Evolutionary conservation across 1,140 invertebrate genomes (phyloP), one percentile per base, ranked within the genome.

Genomic region (Hydropsyche tenuis): DNA sequence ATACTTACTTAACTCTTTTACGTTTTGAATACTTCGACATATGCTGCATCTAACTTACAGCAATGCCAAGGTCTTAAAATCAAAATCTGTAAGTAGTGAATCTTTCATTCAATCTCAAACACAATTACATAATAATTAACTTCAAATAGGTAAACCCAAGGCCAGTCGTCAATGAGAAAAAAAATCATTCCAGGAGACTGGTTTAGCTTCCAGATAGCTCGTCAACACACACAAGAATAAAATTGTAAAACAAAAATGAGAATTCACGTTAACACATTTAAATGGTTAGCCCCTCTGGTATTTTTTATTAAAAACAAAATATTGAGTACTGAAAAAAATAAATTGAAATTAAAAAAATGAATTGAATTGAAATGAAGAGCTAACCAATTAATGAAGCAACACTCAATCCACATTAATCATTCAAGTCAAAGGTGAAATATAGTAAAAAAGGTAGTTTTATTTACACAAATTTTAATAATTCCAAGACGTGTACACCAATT

Each of bases 381-480:
- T 43, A 65, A 65, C 30, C 63, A 45, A 65, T 65, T 65, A 42
- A 65, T 30, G 37, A 65, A 65, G 42, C 63, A 65, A 43, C 42
- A 45, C 42, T 43, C 42, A 65, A 43, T 65, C 42, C 42, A 45
- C 30, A 65, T 65, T 65, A 65, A 42, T 23, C 30, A 78, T 27
- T 60, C 22, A 60, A 60, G 23, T 60, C 56, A 60, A 22, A 79
- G 75, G 70, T 25, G 56, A 48, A 72, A 62, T 53, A 63, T 68
- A 51, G 73, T 72, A 46, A 75, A 69, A 64, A 73, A 23, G 56
- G 51, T 60, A 22, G 69, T 56, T 73, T 77, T 78, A 76, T 77
- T 78, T 78, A 78, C 77, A 78, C 74, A 78, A 76, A 73, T 73
- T 77, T 78, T 78, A 76, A 76, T 76, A 70, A 70, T 78, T 78